Conservation (phyloP, 2,113 vertebrate species). For the Blennius ocellaris region DNA sequence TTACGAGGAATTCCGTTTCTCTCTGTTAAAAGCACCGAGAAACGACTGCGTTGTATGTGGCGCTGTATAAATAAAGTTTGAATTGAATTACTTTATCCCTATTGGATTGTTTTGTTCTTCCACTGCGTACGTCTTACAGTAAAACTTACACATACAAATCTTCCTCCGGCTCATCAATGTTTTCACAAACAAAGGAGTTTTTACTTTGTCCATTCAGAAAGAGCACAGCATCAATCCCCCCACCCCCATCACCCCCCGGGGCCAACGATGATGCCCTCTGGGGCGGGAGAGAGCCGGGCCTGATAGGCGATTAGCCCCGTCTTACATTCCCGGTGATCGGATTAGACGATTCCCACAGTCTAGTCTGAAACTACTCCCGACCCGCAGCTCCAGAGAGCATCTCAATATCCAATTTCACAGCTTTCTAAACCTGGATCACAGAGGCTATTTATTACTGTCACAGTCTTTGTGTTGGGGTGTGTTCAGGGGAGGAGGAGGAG, state of each 20-base stretch:
- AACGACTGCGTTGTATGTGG: too few relatives aligned
- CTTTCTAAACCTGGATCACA: conserved; percentile 80
- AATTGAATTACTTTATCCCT: too few relatives aligned
- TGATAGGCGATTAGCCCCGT: conserved; percentile 65
- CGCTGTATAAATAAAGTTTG: too few relatives aligned
- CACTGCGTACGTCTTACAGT: too few relatives aligned
- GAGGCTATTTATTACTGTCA: conserved; percentile 83
- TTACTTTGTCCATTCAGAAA: conserved; percentile 33
- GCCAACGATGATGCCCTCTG: conserved; percentile 6
- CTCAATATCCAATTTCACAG: conserved; percentile 83
- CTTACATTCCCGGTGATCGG: conserved; percentile 71
- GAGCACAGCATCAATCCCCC: conserved; percentile 45
- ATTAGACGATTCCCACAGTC: conserved; percentile 77
- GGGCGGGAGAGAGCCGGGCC: conserved; percentile 36
- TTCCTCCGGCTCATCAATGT: too few relatives aligned
- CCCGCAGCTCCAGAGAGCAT: conserved; percentile 73
- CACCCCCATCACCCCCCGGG: not conserved
- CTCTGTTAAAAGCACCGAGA: too few relatives aligned
- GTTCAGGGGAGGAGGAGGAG: not conserved
- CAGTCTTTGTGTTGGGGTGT: conserved; percentile 41
- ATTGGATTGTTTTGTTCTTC: too few relatives aligned
- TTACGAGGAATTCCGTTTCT: too few relatives aligned
- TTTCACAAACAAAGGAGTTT: conserved; percentile 16
- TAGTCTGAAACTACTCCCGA: conserved; percentile 72
- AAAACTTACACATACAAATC: too few relatives aligned